Evolutionary conservation across 2,113 vertebrate species (phyloP).

Genomic region (Hypanus sabinus): DNA sequence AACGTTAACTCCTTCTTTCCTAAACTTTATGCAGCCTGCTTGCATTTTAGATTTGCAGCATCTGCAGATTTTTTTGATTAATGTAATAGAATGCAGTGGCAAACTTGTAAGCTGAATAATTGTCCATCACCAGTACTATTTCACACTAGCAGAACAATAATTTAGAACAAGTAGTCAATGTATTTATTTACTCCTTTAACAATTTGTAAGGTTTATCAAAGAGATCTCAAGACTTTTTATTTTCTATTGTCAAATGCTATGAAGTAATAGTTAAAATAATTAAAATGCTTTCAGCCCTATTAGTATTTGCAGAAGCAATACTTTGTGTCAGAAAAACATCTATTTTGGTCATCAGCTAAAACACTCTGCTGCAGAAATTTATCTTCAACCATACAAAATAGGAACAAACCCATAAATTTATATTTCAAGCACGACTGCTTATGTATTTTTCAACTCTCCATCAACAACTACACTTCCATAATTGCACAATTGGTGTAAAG

Average conservation of each 20-base stretch:
- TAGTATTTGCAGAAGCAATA: not conserved
- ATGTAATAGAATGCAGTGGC: not conserved
- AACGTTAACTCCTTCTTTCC: no score
- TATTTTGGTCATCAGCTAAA: not conserved
- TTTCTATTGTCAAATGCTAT: not conserved
- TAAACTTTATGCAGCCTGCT: no score
- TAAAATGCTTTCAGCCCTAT: not conserved
- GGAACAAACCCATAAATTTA: not conserved
- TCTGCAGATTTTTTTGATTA: not conserved
- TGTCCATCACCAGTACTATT: not conserved
- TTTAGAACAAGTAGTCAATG: not conserved
- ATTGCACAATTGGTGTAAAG: conserved; percentile 1
- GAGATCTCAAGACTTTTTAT: not conserved
- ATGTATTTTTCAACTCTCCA: not conserved
- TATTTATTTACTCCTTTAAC: not conserved
- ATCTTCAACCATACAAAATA: not conserved
- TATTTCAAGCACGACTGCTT: not conserved
- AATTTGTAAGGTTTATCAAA: not conserved
- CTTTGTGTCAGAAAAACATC: not conserved
- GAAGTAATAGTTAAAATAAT: not conserved
- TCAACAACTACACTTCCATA: not conserved
- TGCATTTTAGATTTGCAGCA: no score
- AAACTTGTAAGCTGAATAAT: not conserved
- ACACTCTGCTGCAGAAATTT: not conserved
- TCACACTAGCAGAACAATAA: not conserved